A percentile compares a stretch with the other conserved stretches of the same genome.
These are phyloP conservation scores for Lordiphosa stackelbergi DNA, from an alignment of 1,140 invertebrate species.

Conservation along the genomic window DNA sequence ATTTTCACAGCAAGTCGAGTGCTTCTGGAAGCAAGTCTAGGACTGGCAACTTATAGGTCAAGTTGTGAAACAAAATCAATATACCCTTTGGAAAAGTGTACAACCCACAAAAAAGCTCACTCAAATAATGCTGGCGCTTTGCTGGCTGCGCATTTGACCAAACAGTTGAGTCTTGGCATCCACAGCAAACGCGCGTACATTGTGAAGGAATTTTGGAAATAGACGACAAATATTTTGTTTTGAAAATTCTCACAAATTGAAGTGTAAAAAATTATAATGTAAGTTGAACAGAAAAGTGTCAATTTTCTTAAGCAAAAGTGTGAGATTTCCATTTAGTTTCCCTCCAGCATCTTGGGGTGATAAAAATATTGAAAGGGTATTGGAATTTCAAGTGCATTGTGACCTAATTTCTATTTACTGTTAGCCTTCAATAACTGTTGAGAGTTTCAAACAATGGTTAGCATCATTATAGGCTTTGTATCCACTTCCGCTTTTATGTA, in stretches of 20 bases:
- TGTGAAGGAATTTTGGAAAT: conserved; percentile 17
- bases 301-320: too few species aligned
- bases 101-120: conserved; percentile 53
- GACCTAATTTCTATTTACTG: conserved; percentile 41
- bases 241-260: conserved; percentile 1
- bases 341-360: not conserved
- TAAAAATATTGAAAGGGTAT: too few species aligned
- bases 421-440: conserved; percentile 12
- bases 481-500: conserved; percentile 42
- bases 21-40: too few species aligned
- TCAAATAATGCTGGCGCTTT: conserved; percentile 39
- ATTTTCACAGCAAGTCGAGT: too few species aligned
- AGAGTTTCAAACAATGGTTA: conserved; percentile 7
- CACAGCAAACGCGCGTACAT: conserved; percentile 53
- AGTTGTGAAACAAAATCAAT: too few species aligned
- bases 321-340: too few species aligned
- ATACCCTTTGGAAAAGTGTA: not conserved
- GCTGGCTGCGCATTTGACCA: conserved; percentile 64
- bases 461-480: conserved; percentile 49
- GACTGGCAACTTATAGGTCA: too few species aligned
- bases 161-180: conserved; percentile 67
- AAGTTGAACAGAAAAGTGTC: conserved; percentile 10
- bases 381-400: conserved; percentile 41
- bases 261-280: conserved; percentile 6
- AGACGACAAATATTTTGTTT: conserved; percentile 9